Evolutionary conservation across 92 coral and sea anemone genomes (phyloP).

Genomic region (Actinernus sp.): DNA sequence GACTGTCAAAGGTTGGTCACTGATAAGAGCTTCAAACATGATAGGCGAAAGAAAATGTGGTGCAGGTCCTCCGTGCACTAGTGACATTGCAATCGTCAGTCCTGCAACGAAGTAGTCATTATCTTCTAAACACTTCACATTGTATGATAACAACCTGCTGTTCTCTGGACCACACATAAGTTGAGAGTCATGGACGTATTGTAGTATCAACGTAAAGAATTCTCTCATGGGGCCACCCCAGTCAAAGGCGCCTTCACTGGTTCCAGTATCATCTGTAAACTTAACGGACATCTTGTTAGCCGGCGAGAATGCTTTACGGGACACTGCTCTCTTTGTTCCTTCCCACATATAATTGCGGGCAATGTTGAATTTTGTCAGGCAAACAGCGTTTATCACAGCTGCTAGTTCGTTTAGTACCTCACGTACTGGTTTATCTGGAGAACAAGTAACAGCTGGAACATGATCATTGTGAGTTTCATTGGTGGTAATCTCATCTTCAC

Average conservation of each 20-base stretch:
- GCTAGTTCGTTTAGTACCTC: slow-evolving; percentile 66
- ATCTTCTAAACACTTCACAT: slow-evolving; percentile 13
- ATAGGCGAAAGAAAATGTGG: slow-evolving; percentile 14
- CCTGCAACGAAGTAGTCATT: slow-evolving; percentile 30
- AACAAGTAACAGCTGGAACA: slow-evolving; percentile 31
- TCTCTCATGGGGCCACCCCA: slow-evolving; percentile 34
- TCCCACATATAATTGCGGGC: slow-evolving; percentile 76
- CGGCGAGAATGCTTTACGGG: slow-evolving; percentile 66
- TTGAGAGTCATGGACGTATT: background rate
- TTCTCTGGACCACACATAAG: slow-evolving; percentile 8
- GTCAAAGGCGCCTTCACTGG: slow-evolving; percentile 72
- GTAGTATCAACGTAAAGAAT: slow-evolving; percentile 1
- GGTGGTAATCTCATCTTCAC: slow-evolving; percentile 30
- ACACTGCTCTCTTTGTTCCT: slow-evolving; percentile 71
- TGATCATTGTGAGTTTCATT: slow-evolving; percentile 36
- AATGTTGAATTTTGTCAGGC: slow-evolving; percentile 65
- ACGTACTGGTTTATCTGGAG: slow-evolving; percentile 25
- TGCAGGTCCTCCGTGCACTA: slow-evolving; percentile 26
- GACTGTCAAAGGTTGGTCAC: slow-evolving; percentile 1
- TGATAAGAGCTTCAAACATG: slow-evolving; percentile 20
- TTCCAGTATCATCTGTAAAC: slow-evolving; percentile 76
- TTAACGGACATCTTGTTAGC: slow-evolving; percentile 68
- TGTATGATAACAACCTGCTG: slow-evolving; percentile 3
- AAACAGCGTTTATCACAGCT: slow-evolving; percentile 32
- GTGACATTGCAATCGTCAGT: slow-evolving; percentile 12